A percentile compares a stretch with the other conserved stretches of the same genome.
Conservation (phyloP, 2,797 vertebrate genomes). For the Clarias laeviceps region DNA sequence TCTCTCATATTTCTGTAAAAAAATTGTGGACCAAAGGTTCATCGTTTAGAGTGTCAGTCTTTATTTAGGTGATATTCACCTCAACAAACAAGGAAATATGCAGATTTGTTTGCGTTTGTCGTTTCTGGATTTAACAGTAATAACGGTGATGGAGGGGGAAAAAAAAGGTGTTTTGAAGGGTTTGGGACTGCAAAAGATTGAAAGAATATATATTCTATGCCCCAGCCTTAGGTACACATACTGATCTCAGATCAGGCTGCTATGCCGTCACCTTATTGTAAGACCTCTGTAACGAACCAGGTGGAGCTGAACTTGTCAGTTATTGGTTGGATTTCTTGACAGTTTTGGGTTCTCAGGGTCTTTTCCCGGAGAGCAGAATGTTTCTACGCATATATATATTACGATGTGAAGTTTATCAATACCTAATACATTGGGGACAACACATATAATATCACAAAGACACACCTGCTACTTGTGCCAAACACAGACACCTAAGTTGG, state of each 20-base stretch:
- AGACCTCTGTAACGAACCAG: slow-evolving; percentile 28
- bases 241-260: slow-evolving; percentile 59
- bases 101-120: slow-evolving; percentile 56
- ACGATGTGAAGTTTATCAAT: slow-evolving; percentile 36
- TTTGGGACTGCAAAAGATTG: slow-evolving; percentile 35
- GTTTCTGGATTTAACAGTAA: slow-evolving; percentile 43
- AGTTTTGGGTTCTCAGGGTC: slow-evolving; percentile 18
- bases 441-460: slow-evolving; percentile 43
- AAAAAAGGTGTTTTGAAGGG: slow-evolving; percentile 36
- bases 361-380: slow-evolving; percentile 25
- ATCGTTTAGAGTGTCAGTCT: slow-evolving; percentile 58
- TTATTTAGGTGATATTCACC: slow-evolving; percentile 68
- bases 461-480: slow-evolving; percentile 56
- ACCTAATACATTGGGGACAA: slow-evolving; percentile 34
- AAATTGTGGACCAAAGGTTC: slow-evolving; percentile 79
- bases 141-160: slow-evolving; percentile 15
- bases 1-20: slow-evolving; percentile 72
- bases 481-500: slow-evolving; percentile 44
- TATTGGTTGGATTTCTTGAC: slow-evolving; percentile 9
- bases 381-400: slow-evolving; percentile 17
- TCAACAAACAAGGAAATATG: slow-evolving; percentile 60
- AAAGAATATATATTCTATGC: slow-evolving; percentile 28
- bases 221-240: slow-evolving; percentile 55
- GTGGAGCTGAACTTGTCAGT: slow-evolving; percentile 32
- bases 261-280: slow-evolving; percentile 51